Evolutionary conservation across 2,113 vertebrate species (phyloP).

Genomic region (Pipa parva): DNA sequence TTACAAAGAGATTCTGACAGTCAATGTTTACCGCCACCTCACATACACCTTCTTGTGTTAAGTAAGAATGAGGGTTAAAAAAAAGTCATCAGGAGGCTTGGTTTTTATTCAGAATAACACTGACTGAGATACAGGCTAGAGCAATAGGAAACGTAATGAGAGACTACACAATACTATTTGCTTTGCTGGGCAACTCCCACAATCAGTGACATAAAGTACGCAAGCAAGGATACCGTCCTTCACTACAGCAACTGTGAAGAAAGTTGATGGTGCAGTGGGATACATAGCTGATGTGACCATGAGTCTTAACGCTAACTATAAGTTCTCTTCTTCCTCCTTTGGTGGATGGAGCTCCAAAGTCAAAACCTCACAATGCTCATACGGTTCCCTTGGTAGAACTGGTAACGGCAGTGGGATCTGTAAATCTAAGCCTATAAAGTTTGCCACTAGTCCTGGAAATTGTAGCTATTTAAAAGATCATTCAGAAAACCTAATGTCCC

Average conservation of each 20-base stretch:
- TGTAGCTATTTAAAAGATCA: slow-evolving; percentile 44
- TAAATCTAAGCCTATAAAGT: slow-evolving; percentile 49
- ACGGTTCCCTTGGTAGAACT: slow-evolving; percentile 62
- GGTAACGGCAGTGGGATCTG: slow-evolving; percentile 55
- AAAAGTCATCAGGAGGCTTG: slow-evolving; percentile 48
- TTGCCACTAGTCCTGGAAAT: slow-evolving; percentile 46
- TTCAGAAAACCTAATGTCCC: slow-evolving; percentile 51
- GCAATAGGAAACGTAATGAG: slow-evolving; percentile 69
- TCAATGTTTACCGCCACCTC: slow-evolving; percentile 28
- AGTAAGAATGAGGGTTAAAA: slow-evolving; percentile 50
- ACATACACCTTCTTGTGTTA: slow-evolving; percentile 59
- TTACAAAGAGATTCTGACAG: slow-evolving; percentile 13
- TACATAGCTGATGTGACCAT: slow-evolving; percentile 59
- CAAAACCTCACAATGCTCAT: slow-evolving; percentile 58
- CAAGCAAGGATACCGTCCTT: slow-evolving; percentile 40
- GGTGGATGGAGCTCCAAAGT: slow-evolving; percentile 45
- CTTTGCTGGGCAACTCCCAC: slow-evolving; percentile 74
- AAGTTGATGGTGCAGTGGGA: slow-evolving; percentile 48
- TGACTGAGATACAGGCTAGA: slow-evolving; percentile 58
- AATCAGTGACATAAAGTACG: slow-evolving; percentile 69
- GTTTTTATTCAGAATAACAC: slow-evolving; percentile 54
- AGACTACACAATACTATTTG: slow-evolving; percentile 69
- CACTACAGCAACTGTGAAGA: slow-evolving; percentile 48
- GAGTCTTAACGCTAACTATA: slow-evolving; percentile 57
- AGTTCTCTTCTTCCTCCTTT: slow-evolving; percentile 49